phyloP scores from a whole-genome alignment of 2,888 invertebrate genomes.

The Pocota personata region DNA sequence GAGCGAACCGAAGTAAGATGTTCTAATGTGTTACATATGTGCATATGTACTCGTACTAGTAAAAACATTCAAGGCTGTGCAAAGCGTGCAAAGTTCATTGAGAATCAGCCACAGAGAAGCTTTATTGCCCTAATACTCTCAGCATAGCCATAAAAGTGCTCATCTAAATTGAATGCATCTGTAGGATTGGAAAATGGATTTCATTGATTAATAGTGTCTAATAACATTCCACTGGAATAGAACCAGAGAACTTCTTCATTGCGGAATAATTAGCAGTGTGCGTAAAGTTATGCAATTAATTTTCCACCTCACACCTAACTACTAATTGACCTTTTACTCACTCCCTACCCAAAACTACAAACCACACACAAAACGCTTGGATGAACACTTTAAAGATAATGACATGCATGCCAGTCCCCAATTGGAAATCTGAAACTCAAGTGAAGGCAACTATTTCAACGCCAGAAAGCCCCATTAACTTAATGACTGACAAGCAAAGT shows the following conservation, averaged over 20 bases:
- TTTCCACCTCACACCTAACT: no score
- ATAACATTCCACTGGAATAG: background rate
- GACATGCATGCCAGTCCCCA: conserved; percentile 12
- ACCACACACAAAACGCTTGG: background rate
- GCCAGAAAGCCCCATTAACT: conserved; percentile 15
- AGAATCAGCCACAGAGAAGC: no score
- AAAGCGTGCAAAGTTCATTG: no score
- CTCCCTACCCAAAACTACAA: background rate
- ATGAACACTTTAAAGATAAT: conserved; percentile 17
- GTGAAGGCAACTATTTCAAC: conserved; percentile 16
- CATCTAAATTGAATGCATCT: no score
- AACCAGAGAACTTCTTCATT: background rate
- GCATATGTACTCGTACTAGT: no score
- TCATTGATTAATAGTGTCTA: no score
- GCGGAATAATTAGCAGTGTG: background rate
- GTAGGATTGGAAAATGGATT: background rate
- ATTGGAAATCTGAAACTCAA: conserved; percentile 9
- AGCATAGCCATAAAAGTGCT: no score
- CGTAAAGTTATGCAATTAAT: conserved; percentile 19
- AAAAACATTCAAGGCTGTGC: no score
- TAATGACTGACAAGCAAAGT: conserved; percentile 52
- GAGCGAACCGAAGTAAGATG: no score
- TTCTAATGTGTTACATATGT: no score
- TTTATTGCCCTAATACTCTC: no score
- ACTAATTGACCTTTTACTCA: no score